Evolutionary conservation across 2,797 vertebrate genomes (phyloP).

Genomic region (Gymnopithys bicolor): DNA sequence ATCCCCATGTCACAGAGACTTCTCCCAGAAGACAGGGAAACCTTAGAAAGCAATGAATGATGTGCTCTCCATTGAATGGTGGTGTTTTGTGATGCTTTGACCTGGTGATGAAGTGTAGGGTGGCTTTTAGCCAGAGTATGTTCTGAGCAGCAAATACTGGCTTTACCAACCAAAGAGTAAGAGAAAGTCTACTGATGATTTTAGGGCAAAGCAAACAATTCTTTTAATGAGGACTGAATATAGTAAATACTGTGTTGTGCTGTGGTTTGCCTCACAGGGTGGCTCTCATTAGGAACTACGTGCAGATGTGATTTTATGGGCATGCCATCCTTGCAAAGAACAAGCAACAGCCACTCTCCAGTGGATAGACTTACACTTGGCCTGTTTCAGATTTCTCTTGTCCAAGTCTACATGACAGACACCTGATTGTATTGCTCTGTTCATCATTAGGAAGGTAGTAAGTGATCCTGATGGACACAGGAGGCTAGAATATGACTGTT

Average conservation of each 20-base stretch:
- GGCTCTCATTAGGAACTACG: background rate
- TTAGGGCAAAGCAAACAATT: background rate
- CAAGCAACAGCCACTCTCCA: background rate
- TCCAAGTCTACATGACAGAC: background rate
- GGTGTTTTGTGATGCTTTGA: background rate
- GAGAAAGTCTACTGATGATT: background rate
- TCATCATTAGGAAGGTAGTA: background rate
- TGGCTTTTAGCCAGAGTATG: background rate
- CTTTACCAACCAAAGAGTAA: background rate
- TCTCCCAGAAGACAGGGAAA: background rate
- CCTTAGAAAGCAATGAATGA: background rate
- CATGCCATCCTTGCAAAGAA: background rate
- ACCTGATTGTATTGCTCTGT: background rate
- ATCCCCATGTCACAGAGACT: background rate
- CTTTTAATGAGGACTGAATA: background rate
- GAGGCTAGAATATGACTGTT: background rate
- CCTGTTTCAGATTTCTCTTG: background rate
- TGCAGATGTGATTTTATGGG: background rate
- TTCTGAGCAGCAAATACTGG: background rate
- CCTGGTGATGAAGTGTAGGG: background rate
- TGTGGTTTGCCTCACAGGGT: background rate
- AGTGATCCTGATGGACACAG: background rate
- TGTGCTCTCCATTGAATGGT: background rate
- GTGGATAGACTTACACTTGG: background rate
- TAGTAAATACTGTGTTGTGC: background rate